Percentiles rank a stretch among this genome's conserved stretches.
These are phyloP conservation scores for Lepidotrigona ventralis DNA, from an alignment of 1,140 invertebrate species.

Conservation along the genomic window DNA sequence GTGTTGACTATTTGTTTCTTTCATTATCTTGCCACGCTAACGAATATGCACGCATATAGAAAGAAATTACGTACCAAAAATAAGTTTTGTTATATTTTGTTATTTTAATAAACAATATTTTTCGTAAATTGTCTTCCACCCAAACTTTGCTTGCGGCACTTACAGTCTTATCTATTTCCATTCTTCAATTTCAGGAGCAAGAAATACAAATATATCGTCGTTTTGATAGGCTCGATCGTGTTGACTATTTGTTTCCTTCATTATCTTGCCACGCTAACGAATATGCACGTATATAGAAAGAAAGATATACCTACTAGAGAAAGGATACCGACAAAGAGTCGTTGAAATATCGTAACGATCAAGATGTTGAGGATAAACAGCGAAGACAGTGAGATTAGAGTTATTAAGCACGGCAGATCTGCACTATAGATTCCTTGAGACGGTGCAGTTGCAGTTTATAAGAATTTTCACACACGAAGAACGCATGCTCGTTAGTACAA, in stretches of 20 bases:
- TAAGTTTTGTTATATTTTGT: too few relatives aligned
- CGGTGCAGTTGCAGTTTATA: neutral
- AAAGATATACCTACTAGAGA: neutral
- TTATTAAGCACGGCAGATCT: neutral
- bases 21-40: neutral
- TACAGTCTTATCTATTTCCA: too few relatives aligned
- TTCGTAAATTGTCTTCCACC: too few relatives aligned
- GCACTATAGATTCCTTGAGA: neutral
- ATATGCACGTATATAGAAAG: neutral
- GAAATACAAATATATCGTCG: neutral
- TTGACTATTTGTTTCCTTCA: neutral
- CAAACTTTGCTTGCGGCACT: too few relatives aligned
- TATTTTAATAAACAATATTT: too few relatives aligned
- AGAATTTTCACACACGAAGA: constrained; percentile 16
- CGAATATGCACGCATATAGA: neutral
- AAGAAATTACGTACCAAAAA: neutral
- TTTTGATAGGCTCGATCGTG: too few relatives aligned
- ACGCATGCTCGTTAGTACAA: neutral
- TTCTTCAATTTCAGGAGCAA: neutral
- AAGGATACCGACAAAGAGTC: neutral
- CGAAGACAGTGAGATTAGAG: neutral
- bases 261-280: neutral
- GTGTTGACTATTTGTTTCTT: neutral
- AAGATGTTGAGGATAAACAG: neutral
- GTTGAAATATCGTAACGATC: neutral